Evolutionary conservation across 2,797 vertebrate genomes (phyloP).

Genomic region (Phrynocephalus forsythii): DNA sequence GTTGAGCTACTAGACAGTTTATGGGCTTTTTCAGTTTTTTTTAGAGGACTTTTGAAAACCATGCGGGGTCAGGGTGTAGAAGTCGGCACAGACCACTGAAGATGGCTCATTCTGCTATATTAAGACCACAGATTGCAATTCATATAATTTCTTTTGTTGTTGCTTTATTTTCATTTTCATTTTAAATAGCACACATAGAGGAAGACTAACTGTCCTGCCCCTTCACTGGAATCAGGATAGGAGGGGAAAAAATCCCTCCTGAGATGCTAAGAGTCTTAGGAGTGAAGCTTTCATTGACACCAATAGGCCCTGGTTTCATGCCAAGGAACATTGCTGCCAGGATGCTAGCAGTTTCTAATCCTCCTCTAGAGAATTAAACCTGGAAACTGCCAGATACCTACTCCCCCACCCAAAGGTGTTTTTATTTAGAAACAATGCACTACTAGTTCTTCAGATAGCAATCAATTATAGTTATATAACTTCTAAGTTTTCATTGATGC

Average conservation of each 20-base stretch:
- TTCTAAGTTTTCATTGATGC: not conserved
- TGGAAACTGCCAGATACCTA: not conserved
- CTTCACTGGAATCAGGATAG: not conserved
- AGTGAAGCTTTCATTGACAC: not conserved
- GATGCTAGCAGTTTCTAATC: not conserved
- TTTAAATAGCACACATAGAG: not conserved
- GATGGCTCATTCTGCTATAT: not conserved
- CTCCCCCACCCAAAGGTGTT: no score
- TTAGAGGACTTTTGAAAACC: no score
- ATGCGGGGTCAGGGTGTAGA: no score
- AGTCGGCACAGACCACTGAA: no score
- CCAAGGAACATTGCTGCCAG: not conserved
- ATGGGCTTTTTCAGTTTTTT: no score
- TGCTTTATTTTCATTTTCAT: not conserved
- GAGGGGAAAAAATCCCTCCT: not conserved
- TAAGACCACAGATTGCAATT: not conserved
- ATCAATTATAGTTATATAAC: not conserved
- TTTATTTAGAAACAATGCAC: not conserved
- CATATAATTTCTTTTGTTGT: not conserved
- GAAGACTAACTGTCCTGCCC: not conserved
- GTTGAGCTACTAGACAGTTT: no score
- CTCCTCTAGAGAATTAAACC: slow-evolving; percentile 3
- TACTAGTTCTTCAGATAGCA: not conserved
- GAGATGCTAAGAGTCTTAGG: not conserved
- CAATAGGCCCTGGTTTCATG: no score